Evolutionary conservation across 1,140 invertebrate species (phyloP).

Genomic region (Aphaenogaster floridana): DNA sequence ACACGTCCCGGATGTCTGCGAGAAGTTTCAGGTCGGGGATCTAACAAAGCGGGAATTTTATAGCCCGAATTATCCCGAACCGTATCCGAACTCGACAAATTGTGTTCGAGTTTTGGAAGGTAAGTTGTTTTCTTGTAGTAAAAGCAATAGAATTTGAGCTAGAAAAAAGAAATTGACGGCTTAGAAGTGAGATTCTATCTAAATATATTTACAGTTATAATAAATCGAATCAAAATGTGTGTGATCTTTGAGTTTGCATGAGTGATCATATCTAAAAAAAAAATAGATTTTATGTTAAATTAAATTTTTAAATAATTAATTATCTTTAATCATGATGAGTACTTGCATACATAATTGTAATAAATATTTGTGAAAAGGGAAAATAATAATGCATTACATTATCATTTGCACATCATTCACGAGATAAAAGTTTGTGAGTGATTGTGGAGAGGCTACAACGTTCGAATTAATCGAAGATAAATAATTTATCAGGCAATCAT

Average conservation of each 20-base stretch:
- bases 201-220: neutral
- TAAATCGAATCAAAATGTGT: neutral
- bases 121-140: conserved; percentile 82
- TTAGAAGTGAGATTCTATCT: neutral
- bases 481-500: conserved; percentile 33
- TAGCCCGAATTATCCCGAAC: conserved; percentile 91
- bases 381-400: neutral
- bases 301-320: neutral
- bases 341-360: neutral
- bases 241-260: neutral
- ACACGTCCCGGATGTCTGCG: conserved; percentile 83
- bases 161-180: neutral
- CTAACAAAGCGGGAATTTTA: conserved; percentile 89
- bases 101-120: conserved; percentile 91
- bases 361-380: neutral
- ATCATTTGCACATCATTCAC: neutral
- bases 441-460: neutral
- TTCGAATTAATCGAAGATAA: conserved; percentile 47
- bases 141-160: neutral
- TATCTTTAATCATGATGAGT: neutral
- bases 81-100: conserved; percentile 91
- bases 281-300: neutral
- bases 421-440: neutral
- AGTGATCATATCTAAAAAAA: neutral
- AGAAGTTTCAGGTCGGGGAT: conserved; percentile 88